Evolutionary conservation across 2,888 invertebrate species (phyloP).

Genomic region (Chirona hameri): DNA sequence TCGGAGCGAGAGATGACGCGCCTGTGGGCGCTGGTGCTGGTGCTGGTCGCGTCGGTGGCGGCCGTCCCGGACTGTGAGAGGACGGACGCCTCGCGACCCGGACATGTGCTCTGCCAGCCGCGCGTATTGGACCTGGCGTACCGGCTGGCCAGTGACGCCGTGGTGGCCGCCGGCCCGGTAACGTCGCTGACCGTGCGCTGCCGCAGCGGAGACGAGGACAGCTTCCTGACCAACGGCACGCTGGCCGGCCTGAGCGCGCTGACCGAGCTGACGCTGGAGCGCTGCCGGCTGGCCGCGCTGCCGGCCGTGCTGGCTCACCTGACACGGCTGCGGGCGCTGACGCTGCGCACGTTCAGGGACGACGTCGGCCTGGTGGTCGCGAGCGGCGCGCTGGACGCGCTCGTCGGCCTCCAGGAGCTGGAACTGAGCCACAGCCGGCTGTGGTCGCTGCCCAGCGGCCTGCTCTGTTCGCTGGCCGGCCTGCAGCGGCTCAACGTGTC

Average conservation of each 20-base stretch:
- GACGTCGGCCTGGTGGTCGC: conserved; percentile 75
- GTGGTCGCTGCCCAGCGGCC: conserved; percentile 67
- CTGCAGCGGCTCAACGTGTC: conserved; percentile 68
- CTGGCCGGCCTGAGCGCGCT: conserved; percentile 59
- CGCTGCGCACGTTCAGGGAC: conserved; percentile 69
- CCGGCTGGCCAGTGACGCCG: conserved; percentile 33
- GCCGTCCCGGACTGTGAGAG: not conserved
- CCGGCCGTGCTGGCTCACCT: conserved; percentile 66
- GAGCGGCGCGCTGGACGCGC: conserved; percentile 67
- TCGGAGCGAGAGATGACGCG: not conserved
- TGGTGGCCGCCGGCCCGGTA: conserved; percentile 34
- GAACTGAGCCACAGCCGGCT: conserved; percentile 82
- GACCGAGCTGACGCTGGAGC: conserved; percentile 65
- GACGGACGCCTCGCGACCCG: not conserved
- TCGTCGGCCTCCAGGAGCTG: conserved; percentile 72
- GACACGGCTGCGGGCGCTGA: conserved; percentile 62
- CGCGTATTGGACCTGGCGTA: conserved; percentile 25
- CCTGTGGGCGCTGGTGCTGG: not conserved
- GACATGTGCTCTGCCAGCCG: not conserved
- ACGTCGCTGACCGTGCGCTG: conserved; percentile 52
- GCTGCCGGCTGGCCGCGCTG: conserved; percentile 72
- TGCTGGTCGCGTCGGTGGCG: not conserved
- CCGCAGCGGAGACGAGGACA: conserved; percentile 73
- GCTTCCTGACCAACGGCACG: conserved; percentile 54
- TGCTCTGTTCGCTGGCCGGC: conserved; percentile 62